Conservation (phyloP, 2,797 vertebrate genomes). For the Xyrichtys novacula region DNA sequence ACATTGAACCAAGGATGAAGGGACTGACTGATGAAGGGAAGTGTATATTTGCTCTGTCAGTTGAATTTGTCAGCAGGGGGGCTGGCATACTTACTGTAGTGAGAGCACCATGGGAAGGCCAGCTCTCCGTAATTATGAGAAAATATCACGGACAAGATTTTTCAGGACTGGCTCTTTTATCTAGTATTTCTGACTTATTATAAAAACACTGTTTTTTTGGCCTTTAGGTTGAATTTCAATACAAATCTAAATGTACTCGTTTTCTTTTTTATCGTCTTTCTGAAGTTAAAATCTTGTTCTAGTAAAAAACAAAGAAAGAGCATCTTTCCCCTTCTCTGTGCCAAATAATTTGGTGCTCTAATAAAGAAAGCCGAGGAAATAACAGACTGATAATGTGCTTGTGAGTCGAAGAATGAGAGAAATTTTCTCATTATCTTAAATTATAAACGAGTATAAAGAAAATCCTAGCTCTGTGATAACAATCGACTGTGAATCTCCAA, state of each 20-base stretch:
- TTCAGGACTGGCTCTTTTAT: constrained; percentile 16
- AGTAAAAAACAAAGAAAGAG: constrained; percentile 10
- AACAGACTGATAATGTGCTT: constrained; percentile 42
- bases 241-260: not conserved
- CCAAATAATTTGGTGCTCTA: constrained; percentile 30
- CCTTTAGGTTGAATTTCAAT: too few species aligned
- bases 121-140: constrained; percentile 65
- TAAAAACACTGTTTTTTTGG: too few species aligned
- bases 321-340: constrained; percentile 23
- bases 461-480: constrained; percentile 51
- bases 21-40: constrained; percentile 74
- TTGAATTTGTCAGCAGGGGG: constrained; percentile 70
- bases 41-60: constrained; percentile 74
- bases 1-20: constrained; percentile 72
- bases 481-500: constrained; percentile 75
- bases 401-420: constrained; percentile 38
- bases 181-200: constrained; percentile 9
- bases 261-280: constrained; percentile 14
- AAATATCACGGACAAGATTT: constrained; percentile 48
- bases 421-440: constrained; percentile 64
- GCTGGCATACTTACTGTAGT: constrained; percentile 53
- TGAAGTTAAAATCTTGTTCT: constrained; percentile 18
- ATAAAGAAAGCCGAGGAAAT: constrained; percentile 33
- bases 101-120: constrained; percentile 42
- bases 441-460: constrained; percentile 61